These are phyloP conservation scores for Drosophila triauraria DNA, from an alignment of 1,140 invertebrate genomes.

Conservation along the genomic window DNA sequence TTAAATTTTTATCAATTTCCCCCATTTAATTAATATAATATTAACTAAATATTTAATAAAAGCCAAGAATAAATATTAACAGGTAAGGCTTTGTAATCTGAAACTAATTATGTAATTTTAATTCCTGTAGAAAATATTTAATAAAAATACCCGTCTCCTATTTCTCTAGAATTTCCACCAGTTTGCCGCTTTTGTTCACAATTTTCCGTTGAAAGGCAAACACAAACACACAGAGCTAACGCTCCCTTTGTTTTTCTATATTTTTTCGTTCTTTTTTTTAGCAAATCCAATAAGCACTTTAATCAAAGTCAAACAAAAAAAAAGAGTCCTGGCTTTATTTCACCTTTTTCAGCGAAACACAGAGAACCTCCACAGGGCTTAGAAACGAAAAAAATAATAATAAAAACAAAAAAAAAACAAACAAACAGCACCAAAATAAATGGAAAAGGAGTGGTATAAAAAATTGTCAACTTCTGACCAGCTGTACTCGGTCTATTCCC, in stretches of 20 bases:
- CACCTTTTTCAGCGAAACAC: slow-evolving; percentile 41
- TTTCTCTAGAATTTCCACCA: background rate
- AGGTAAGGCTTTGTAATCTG: too few species aligned
- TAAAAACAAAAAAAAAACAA: slow-evolving; percentile 6
- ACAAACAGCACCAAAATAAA: slow-evolving; percentile 4
- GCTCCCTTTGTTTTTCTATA: slow-evolving; percentile 10
- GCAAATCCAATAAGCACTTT: slow-evolving; percentile 69
- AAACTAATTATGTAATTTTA: background rate
- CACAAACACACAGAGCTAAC: slow-evolving; percentile 13
- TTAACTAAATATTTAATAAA: too few species aligned
- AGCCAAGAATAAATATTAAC: too few species aligned
- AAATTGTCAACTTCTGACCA: slow-evolving; percentile 36
- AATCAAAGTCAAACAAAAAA: slow-evolving; percentile 52
- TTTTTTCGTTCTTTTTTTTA: slow-evolving; percentile 19
- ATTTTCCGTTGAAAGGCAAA: slow-evolving; percentile 1
- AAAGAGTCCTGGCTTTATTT: slow-evolving; percentile 48
- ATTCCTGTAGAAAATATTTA: background rate
- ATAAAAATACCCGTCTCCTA: background rate
- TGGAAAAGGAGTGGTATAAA: slow-evolving; percentile 31
- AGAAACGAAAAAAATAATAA: background rate
- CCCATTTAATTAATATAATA: too few species aligned
- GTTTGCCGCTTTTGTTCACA: background rate
- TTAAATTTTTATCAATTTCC: too few species aligned
- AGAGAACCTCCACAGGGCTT: slow-evolving; percentile 22
- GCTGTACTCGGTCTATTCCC: slow-evolving; percentile 42